Conservation (phyloP, 2,888 invertebrate species). For the Ophion obscuratus region DNA sequence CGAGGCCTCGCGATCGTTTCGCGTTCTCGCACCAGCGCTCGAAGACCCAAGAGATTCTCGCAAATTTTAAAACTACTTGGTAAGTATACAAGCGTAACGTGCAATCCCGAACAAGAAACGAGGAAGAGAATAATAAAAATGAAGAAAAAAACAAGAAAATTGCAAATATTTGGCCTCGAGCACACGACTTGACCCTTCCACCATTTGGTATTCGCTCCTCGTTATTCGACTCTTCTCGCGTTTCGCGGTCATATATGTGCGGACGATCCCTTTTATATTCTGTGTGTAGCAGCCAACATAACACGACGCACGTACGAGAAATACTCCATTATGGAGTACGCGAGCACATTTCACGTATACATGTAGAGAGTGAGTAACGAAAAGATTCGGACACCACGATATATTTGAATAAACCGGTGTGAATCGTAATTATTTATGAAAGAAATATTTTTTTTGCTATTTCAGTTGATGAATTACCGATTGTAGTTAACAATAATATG, state of each 20-base stretch:
- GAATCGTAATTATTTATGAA: too few species aligned
- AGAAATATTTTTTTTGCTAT: too few species aligned
- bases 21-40: constrained; percentile 8
- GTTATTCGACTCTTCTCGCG: constrained; percentile 51
- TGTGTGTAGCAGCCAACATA: neutral
- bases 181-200: constrained; percentile 60
- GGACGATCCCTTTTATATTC: constrained; percentile 38
- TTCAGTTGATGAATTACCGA: too few species aligned
- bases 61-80: constrained; percentile 33
- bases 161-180: constrained; percentile 44
- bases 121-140: constrained; percentile 7
- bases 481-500: too few species aligned
- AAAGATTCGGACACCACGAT: too few species aligned
- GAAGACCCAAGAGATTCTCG: constrained; percentile 7
- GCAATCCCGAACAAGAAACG: neutral
- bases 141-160: constrained; percentile 25
- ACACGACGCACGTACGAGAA: constrained; percentile 19
- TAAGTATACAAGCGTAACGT: neutral
- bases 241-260: neutral
- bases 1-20: neutral
- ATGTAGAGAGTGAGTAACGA: too few species aligned
- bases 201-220: constrained; percentile 65
- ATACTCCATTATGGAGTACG: constrained; percentile 33
- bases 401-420: too few species aligned
- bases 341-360: constrained; percentile 38